Conservation (phyloP, 2,113 vertebrate species). For the Cygnus atratus region DNA sequence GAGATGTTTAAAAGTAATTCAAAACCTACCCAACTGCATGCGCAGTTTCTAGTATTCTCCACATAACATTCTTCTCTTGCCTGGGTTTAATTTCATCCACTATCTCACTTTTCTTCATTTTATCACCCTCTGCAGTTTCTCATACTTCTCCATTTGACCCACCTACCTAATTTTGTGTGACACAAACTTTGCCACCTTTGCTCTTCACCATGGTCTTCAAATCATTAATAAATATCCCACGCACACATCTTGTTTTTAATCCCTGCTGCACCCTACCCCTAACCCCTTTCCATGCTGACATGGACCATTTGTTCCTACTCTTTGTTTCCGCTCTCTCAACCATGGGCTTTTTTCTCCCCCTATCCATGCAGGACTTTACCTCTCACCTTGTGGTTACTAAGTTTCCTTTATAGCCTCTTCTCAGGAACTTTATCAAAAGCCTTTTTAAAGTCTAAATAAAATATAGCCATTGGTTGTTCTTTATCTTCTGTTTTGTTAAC, state of each 20-base stretch:
- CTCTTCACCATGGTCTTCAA: constrained; percentile 12
- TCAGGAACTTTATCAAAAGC: constrained; percentile 50
- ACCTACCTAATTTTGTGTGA: constrained; percentile 51
- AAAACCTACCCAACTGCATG: not conserved
- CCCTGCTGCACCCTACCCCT: constrained; percentile 10
- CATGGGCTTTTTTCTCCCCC: not conserved
- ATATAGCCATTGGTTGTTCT: constrained; percentile 2
- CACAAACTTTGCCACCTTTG: constrained; percentile 47
- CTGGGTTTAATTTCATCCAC: not conserved
- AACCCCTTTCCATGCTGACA: constrained; percentile 43
- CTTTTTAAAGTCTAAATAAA: constrained; percentile 53
- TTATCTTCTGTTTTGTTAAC: constrained; percentile 41
- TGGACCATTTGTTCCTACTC: constrained; percentile 41
- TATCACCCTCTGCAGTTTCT: constrained; percentile 21
- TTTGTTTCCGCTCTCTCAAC: constrained; percentile 35
- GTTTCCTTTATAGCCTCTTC: constrained; percentile 18
- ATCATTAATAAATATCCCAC: constrained; percentile 58
- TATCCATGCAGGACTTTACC: constrained; percentile 12
- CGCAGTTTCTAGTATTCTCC: not conserved
- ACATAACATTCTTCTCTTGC: not conserved
- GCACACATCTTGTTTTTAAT: constrained; percentile 19
- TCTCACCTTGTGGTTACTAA: constrained; percentile 32
- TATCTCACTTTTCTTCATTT: not conserved
- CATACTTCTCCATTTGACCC: not conserved
- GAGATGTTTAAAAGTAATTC: not conserved